These are phyloP conservation scores for Eptesicus fuscus DNA, from an alignment of 2,113 vertebrate species.

Conservation along the genomic window DNA sequence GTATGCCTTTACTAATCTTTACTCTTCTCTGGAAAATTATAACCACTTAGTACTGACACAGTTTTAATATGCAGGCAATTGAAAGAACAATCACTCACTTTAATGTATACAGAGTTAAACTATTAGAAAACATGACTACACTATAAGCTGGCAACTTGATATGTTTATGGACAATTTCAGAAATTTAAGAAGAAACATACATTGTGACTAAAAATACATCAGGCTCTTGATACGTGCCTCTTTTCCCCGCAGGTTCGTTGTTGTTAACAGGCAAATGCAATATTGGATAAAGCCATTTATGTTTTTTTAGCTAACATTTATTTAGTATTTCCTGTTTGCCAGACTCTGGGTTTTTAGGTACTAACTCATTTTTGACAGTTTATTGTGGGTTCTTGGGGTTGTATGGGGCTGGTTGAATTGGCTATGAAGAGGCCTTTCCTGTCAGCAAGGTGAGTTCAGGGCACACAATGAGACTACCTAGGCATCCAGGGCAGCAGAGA, in stretches of 20 bases:
- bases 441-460: not conserved
- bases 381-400: not conserved
- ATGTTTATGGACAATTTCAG: not conserved
- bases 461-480: not conserved
- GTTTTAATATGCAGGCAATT: not conserved
- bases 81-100: not conserved
- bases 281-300: not conserved
- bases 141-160: not conserved
- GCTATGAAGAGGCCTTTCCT: not conserved
- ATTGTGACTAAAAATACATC: not conserved
- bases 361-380: not conserved
- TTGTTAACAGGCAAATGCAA: not conserved
- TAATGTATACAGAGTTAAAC: not conserved
- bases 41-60: not conserved
- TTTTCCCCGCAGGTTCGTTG: not conserved
- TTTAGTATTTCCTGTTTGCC: not conserved
- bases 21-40: conserved; percentile 21
- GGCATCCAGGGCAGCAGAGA: not conserved
- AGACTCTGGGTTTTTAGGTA: not conserved
- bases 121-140: not conserved
- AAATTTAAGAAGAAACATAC: not conserved
- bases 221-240: not conserved
- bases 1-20: conserved; percentile 21
- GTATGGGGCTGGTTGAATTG: not conserved
- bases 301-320: not conserved